A percentile compares a stretch with the other conserved stretches of the same genome.
Conservation (phyloP, 2,888 invertebrate genomes). For the Apodemia mormo region DNA sequence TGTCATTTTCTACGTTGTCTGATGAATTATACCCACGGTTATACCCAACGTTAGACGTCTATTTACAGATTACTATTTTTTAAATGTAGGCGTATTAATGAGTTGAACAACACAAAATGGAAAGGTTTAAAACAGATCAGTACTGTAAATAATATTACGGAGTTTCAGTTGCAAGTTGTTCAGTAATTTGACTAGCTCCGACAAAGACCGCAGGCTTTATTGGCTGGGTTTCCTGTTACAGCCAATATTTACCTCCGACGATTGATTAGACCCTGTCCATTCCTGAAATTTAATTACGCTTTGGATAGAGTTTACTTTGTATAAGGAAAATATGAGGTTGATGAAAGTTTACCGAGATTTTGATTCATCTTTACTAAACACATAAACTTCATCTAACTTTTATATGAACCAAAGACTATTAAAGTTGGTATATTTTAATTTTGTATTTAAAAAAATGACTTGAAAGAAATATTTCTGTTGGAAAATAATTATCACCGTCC, state of each 20-base stretch:
- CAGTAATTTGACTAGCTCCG: constrained; percentile 7
- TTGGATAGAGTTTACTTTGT: background rate
- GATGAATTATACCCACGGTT: too few species aligned
- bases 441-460: too few species aligned
- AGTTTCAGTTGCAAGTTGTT: background rate
- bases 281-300: constrained; percentile 35
- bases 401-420: too few species aligned
- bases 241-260: constrained; percentile 36
- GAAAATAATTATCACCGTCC: too few species aligned
- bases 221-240: constrained; percentile 35
- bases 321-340: constrained; percentile 7
- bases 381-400: too few species aligned
- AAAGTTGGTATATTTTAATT: too few species aligned
- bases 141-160: background rate
- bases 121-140: background rate
- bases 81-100: too few species aligned
- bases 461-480: too few species aligned
- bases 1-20: too few species aligned
- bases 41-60: too few species aligned
- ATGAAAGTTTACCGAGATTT: background rate
- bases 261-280: constrained; percentile 34
- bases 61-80: too few species aligned
- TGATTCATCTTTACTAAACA: background rate
- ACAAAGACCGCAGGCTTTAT: constrained; percentile 28
- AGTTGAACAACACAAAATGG: too few species aligned